phyloP scores from a whole-genome alignment of 2,797 vertebrate species.

The Myiotriccus ornatus region DNA sequence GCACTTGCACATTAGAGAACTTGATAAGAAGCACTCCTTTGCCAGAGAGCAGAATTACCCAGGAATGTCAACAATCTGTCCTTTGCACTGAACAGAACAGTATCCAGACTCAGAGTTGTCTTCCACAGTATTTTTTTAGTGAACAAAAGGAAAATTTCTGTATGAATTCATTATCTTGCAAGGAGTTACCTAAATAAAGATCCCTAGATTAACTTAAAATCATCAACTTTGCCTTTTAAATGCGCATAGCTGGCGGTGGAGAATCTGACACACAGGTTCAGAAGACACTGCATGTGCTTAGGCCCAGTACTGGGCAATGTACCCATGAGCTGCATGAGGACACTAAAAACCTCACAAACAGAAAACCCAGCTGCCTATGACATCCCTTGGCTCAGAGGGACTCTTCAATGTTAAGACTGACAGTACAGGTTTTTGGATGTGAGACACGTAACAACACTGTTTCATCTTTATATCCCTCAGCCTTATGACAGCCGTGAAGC shows the following conservation, averaged over 20 bases:
- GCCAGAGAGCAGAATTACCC: slow-evolving; percentile 13
- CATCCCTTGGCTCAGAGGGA: background rate
- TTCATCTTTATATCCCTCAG: background rate
- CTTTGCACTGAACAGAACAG: background rate
- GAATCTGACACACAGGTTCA: background rate
- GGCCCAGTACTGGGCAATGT: fast-evolving
- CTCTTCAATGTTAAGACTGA: background rate
- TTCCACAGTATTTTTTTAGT: background rate
- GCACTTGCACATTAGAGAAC: slow-evolving; percentile 9
- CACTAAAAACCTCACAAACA: background rate
- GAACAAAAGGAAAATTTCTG: background rate
- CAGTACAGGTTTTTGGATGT: background rate
- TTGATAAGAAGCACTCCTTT: slow-evolving; percentile 29
- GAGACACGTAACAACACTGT: background rate
- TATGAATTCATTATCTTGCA: background rate
- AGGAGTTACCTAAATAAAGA: background rate
- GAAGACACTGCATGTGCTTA: background rate
- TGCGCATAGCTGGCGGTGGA: background rate
- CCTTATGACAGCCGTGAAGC: background rate
- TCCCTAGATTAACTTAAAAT: background rate
- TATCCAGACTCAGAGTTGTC: background rate
- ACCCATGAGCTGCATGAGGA: background rate
- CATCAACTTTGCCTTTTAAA: background rate
- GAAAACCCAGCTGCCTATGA: background rate
- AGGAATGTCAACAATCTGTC: slow-evolving; percentile 16